Percentiles rank a stretch among this genome's conserved stretches.
phyloP scores from a whole-genome alignment of 2,113 vertebrate genomes.

The Tachysurus fulvidraco region DNA sequence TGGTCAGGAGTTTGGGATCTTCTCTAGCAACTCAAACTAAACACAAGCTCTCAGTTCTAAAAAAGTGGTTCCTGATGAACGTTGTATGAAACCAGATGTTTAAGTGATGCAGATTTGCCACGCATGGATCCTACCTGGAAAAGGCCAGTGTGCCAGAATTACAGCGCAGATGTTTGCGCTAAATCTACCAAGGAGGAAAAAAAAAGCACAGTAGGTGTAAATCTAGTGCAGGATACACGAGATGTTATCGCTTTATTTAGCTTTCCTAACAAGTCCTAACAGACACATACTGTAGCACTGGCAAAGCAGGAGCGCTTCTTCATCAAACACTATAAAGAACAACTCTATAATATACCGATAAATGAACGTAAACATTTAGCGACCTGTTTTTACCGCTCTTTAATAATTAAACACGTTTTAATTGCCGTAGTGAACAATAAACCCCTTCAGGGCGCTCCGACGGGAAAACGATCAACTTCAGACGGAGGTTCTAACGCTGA shows the following conservation, averaged over 20 bases:
- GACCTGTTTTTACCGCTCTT: background rate
- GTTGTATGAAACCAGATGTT: conserved; percentile 10
- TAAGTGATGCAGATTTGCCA: background rate
- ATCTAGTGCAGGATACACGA: background rate
- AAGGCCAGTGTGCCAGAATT: background rate
- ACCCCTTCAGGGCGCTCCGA: too few species aligned
- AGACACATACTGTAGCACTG: background rate
- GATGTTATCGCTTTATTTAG: background rate
- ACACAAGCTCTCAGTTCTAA: background rate
- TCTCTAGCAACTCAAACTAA: background rate
- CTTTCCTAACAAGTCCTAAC: background rate
- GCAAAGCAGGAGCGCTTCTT: background rate
- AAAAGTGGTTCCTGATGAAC: background rate
- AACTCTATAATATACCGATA: background rate
- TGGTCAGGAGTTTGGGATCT: background rate
- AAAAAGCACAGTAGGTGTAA: background rate
- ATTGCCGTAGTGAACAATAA: too few species aligned
- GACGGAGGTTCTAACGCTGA: too few species aligned
- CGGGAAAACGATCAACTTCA: too few species aligned
- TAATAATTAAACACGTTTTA: too few species aligned
- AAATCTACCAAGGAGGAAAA: background rate
- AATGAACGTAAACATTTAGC: background rate
- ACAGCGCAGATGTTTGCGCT: background rate
- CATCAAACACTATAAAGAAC: background rate
- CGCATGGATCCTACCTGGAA: background rate